Base-by-base conservation (phyloP, 2,888 invertebrate species). In the Plusia festucae region DNA sequence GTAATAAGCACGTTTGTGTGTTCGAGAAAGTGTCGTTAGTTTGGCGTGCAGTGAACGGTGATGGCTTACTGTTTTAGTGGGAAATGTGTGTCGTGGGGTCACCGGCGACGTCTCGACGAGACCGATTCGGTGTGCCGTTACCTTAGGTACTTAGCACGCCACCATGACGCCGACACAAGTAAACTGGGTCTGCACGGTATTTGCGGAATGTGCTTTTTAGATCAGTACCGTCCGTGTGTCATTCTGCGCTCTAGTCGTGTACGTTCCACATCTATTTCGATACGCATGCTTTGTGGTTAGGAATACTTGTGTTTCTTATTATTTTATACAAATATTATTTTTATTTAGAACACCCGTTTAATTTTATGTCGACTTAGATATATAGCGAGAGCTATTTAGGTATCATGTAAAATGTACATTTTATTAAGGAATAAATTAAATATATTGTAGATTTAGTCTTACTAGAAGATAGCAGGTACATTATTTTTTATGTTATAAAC, bases 81-180 rank as follows among this genome's bases (percentile, higher is more conserved):
- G 65, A 83, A 83, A 88, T 87, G 86, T 89, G 79, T 88, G 89
- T 79, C 84, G 84, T 61, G 73, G 65, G 84, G 88, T 87, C 88
- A 81, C 67, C 71, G 75, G 64, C 74, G 80, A 76, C 64, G 71
- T 72, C 76, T 77, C 79, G 62, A 61, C 73, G 82, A 74, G 77
- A 76, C 78, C 72, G 82, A 83, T 79, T 79, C 79, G 65, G 73
- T 78, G 79, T 87, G 81, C 89, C 90, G 87, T 88, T 88, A 88
- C 66, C 15, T 67, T 70, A 55, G 55, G 76, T 81, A 81, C 81
- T 77, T 72, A 68, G 68, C 65, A 62, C 78, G 61, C 65, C 81
- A 66, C 60, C 65, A 53, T 57, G 74, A 71, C 73, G 77, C 79
- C 73, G 65, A 64, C 58, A 68, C 63, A 64, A 69, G 73, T 72